Base-by-base conservation (phyloP, 1,140 invertebrate genomes). In the Cheumatopsyche charites region DNA sequence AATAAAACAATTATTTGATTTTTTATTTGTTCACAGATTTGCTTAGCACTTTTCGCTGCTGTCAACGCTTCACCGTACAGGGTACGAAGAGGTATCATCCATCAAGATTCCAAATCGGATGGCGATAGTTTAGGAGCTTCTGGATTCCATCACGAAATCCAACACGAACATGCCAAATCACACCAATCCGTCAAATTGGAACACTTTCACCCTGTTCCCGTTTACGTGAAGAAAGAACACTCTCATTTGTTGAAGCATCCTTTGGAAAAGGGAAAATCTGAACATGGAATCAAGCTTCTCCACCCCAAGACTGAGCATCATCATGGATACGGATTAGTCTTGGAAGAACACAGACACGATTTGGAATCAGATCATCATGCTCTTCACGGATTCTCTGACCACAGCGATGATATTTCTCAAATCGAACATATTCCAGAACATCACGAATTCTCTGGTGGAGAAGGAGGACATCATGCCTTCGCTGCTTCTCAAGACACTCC, bases 111-210 rank as follows among this genome's bases (percentile, higher is more conserved):
- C 25, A 78, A 80, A 66, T 77, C 73, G 58, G 84, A 84, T 67
- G 81, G 80, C 25, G 79, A 77, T 3, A 78, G 84, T 29, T 82
- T 85, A 17, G 84, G 85, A 67, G 23, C 66, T 25, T 86, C 87
- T 66, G 86, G 85, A 55, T 83, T 86, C 77, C 86, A 87, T 74
- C 86, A 87, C 63, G 84, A 87, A 71, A 79, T 87, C 36, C 82
- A 88, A 70, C 86, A 88, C 71, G 87, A 88, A 75, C 86, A 87
- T 75, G 87, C 88, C 19, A 88, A 87, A 73, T 88, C 87, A 19
- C 87, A 88, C 76, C 88, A 89, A 79, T 87, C 86, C 41, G 86
- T 89, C 73, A 88, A 88, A 74, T 87, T 89, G 75, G 87, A 88
- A 76, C 88, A 89, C 73, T 88, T 87, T 79, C 88, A 88, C 73